These are phyloP conservation scores for Coenonympha glycerion DNA, from an alignment of 2,888 invertebrate species.

Conservation along the genomic window DNA sequence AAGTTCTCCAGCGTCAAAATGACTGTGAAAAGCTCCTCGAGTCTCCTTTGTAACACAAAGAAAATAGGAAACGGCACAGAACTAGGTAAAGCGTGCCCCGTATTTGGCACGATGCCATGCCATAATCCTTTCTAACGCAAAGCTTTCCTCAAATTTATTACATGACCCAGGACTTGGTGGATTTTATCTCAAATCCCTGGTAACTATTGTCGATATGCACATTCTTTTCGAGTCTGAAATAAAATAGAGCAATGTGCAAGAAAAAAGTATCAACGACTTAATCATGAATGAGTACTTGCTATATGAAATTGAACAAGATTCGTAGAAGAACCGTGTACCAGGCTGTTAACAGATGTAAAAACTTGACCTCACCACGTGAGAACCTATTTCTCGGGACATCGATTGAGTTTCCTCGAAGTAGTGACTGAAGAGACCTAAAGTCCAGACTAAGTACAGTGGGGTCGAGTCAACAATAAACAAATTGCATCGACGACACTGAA, in stretches of 20 bases:
- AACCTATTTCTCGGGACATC: too few relatives aligned
- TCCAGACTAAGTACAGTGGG: too few relatives aligned
- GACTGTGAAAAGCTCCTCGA: constrained; percentile 1
- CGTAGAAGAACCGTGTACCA: too few relatives aligned
- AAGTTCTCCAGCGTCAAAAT: not conserved
- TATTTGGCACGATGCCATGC: constrained; percentile 7
- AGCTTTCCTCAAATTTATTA: constrained; percentile 9
- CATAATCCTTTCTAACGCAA: constrained; percentile 12
- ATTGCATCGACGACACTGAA: too few relatives aligned
- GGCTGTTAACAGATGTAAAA: too few relatives aligned
- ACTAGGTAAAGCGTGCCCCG: not conserved
- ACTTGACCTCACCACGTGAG: too few relatives aligned
- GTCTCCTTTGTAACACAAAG: constrained; percentile 9
- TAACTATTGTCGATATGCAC: not conserved
- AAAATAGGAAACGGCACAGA: constrained; percentile 11
- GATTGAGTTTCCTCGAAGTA: too few relatives aligned
- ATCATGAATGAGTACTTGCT: too few relatives aligned
- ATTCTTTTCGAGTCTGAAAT: not conserved
- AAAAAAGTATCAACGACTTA: too few relatives aligned
- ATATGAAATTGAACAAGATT: too few relatives aligned
- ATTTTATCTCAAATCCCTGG: constrained; percentile 3
- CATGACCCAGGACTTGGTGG: constrained; percentile 9
- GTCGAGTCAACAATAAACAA: too few relatives aligned
- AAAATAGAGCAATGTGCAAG: not conserved
- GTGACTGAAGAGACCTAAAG: too few relatives aligned